Evolutionary conservation across 1,140 invertebrate species (phyloP), one percentile per base, ranked within the genome.

Genomic region (Goniozus legneri): DNA sequence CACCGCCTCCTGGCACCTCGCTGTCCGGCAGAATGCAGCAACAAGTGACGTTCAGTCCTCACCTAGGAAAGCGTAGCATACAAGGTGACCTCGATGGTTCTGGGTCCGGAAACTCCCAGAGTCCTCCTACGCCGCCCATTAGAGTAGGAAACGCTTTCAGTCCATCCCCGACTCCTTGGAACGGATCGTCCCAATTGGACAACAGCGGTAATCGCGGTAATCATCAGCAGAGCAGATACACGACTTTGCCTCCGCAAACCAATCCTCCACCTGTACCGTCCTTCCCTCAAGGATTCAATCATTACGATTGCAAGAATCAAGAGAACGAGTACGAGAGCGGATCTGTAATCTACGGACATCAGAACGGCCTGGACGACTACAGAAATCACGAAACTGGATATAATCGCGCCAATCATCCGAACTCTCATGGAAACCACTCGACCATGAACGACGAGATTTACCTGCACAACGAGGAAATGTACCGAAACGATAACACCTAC

Each of bases 1-100:
- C 88, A 8, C 87, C 88, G 3, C 86, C 86, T 6, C 56, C 55
- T 8, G 61, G 48, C 14, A 65, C 65, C 36, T 63, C 64, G 8
- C 32, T 67, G 1, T 45, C 54, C 34, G 54, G 56, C 8, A 61
- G 62, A 37, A 60, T 66, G 36, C 64, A 66, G 16, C 58, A 58
- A 21, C 49, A 50, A 13, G 62, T 60, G 0, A 59, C 69, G 3
- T 73, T 74, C 20, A 75, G 70, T 38, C 72, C 73, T 3, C 71
- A 75, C 41, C 43, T 75, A 4, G 62, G 57, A 3, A 76, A 76
- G 39, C 47, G 68, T 36, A 72, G 38, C 18, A 30, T 67, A 7
- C 65, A 64, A 13, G 73, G 65, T 42, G 69, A 71, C 22, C 41
- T 72, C n/a, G 72, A 74, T n/a, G 54, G 56, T 1, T 60, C 58